phyloP scores from a whole-genome alignment of 2,797 vertebrate species.

The Arrhamphus sclerolepis region DNA sequence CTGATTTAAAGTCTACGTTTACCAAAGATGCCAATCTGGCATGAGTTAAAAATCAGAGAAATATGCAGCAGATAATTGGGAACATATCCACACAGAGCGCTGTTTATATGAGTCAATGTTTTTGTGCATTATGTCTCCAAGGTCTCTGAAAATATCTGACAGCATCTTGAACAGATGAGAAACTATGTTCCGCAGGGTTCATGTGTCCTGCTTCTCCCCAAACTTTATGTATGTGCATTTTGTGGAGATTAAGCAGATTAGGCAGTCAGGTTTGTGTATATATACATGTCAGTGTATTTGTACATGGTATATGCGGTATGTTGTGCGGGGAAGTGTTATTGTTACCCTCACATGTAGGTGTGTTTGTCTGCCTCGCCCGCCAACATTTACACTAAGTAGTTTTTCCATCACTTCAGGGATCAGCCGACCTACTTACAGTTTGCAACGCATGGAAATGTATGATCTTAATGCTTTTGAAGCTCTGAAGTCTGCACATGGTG shows the following conservation, averaged over 20 bases:
- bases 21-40: constrained; percentile 69
- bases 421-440: not conserved
- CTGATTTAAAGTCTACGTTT: constrained; percentile 58
- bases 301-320: constrained; percentile 1
- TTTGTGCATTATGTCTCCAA: constrained; percentile 67
- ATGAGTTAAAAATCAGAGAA: constrained; percentile 72
- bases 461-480: no score
- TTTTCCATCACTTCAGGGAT: constrained; percentile 1
- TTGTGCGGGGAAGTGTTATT: constrained; percentile 8
- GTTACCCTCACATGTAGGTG: constrained; percentile 19
- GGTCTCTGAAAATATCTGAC: constrained; percentile 64
- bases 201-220: constrained; percentile 28
- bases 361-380: not conserved
- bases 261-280: constrained; percentile 14
- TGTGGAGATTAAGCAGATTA: constrained; percentile 44
- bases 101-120: constrained; percentile 73
- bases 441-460: not conserved
- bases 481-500: no score
- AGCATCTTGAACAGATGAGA: constrained; percentile 58
- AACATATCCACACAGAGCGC: constrained; percentile 62
- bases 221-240: constrained; percentile 16
- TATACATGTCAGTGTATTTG: constrained; percentile 12
- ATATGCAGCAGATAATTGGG: constrained; percentile 74
- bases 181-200: constrained; percentile 45
- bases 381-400: not conserved